Evolutionary conservation across 2,888 invertebrate genomes (phyloP).

Genomic region (Drosophila prolongata): DNA sequence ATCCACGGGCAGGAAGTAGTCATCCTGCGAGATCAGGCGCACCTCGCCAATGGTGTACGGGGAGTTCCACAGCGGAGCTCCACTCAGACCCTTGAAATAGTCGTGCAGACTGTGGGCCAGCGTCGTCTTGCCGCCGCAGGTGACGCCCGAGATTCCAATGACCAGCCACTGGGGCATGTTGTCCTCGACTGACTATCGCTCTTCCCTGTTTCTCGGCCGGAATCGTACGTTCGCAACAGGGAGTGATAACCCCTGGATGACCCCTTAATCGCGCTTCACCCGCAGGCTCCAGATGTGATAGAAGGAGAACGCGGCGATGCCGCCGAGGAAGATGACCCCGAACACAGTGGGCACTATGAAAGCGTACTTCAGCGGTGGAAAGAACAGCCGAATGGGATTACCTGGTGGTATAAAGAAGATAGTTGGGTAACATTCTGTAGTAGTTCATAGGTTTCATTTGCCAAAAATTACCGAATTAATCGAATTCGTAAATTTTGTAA

Average conservation of each 20-base stretch:
- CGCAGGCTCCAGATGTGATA: slow-evolving; percentile 85
- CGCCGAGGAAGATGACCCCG: slow-evolving; percentile 88
- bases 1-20: slow-evolving; percentile 89
- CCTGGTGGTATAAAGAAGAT: slow-evolving; percentile 82
- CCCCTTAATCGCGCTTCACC: slow-evolving; percentile 49
- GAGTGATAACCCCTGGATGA: slow-evolving; percentile 37
- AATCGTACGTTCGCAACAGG: slow-evolving; percentile 39
- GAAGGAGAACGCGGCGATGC: slow-evolving; percentile 87
- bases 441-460: too few relatives aligned
- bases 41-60: slow-evolving; percentile 83
- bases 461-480: too few relatives aligned
- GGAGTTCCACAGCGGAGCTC: slow-evolving; percentile 79
- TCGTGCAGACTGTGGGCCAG: slow-evolving; percentile 86
- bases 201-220: slow-evolving; percentile 36
- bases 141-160: slow-evolving; percentile 91
- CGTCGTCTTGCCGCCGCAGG: slow-evolving; percentile 93
- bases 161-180: slow-evolving; percentile 86
- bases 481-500: too few relatives aligned
- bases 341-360: slow-evolving; percentile 87
- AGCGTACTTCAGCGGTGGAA: slow-evolving; percentile 87
- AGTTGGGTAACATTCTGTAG: slow-evolving; percentile 3
- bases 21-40: slow-evolving; percentile 89
- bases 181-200: slow-evolving; percentile 59
- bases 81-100: slow-evolving; percentile 78
- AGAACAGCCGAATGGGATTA: slow-evolving; percentile 85